These are phyloP conservation scores for Pantala flavescens DNA, from an alignment of 1,140 invertebrate species.

Conservation along the genomic window DNA sequence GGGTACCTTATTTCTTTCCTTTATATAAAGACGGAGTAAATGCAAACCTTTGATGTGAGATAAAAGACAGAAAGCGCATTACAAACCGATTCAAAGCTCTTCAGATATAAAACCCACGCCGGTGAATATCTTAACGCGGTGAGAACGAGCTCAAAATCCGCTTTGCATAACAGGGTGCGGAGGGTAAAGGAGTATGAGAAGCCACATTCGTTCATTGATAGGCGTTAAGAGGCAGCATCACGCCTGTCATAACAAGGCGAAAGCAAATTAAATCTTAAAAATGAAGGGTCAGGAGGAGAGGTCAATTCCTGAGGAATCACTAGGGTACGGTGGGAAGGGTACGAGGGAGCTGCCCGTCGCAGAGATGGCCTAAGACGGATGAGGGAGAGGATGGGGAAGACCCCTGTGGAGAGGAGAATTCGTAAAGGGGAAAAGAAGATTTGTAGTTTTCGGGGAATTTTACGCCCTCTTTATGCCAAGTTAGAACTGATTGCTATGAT, in stretches of 20 bases:
- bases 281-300: neutral
- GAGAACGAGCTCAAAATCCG: no score
- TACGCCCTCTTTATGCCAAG: slow-evolving; percentile 7
- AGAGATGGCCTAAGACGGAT: neutral
- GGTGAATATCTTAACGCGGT: no score
- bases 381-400: neutral
- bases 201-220: neutral
- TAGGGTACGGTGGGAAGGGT: neutral
- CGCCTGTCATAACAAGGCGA: neutral
- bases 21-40: no score
- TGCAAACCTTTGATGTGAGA: no score
- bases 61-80: no score
- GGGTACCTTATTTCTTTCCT: no score
- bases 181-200: no score
- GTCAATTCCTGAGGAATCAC: neutral
- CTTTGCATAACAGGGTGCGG: no score
- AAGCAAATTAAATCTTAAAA: slow-evolving; percentile 9
- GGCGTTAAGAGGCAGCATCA: slow-evolving; percentile 7
- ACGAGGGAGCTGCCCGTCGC: neutral
- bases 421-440: neutral
- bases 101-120: no score
- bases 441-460: slow-evolving; percentile 1
- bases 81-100: no score
- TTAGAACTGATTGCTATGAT: neutral
- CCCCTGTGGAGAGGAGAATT: neutral